phyloP scores from a whole-genome alignment of 2,113 vertebrate species.

The Bubo bubo region DNA sequence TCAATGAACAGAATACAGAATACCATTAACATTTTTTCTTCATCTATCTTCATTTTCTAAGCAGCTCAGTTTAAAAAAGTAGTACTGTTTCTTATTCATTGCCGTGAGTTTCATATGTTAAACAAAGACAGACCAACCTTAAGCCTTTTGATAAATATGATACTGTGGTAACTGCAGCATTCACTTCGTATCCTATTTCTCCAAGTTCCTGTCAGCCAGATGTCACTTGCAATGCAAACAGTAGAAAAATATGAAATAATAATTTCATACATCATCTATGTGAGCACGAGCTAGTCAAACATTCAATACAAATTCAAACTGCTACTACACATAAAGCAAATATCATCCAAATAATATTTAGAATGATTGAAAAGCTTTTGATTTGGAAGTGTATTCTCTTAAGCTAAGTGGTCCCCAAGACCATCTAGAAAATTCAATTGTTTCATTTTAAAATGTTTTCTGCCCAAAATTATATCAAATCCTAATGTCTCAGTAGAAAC shows the following conservation, averaged over 20 bases:
- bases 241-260: constrained; percentile 88
- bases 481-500: constrained; percentile 97
- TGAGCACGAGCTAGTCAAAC: constrained; percentile 86
- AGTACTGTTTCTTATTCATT: constrained; percentile 16
- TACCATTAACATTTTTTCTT: constrained; percentile 62
- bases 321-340: constrained; percentile 85
- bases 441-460: constrained; percentile 96
- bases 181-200: constrained; percentile 78
- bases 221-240: constrained; percentile 86
- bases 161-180: constrained; percentile 76
- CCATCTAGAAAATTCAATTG: constrained; percentile 99
- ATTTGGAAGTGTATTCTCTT: constrained; percentile 99
- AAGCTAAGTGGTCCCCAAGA: constrained; percentile 98
- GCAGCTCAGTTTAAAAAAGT: constrained; percentile 35
- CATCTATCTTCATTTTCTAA: constrained; percentile 58
- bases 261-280: constrained; percentile 89
- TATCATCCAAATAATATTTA: constrained; percentile 95
- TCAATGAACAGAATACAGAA: constrained; percentile 55
- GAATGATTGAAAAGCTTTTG: constrained; percentile 99
- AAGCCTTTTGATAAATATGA: constrained; percentile 80
- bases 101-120: constrained; percentile 63
- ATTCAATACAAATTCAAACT: constrained; percentile 89
- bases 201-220: constrained; percentile 82
- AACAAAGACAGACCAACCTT: constrained; percentile 77
- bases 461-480: constrained; percentile 98